phyloP scores from a whole-genome alignment of 2,113 vertebrate genomes.

The Hippocampus mohnikei region DNA sequence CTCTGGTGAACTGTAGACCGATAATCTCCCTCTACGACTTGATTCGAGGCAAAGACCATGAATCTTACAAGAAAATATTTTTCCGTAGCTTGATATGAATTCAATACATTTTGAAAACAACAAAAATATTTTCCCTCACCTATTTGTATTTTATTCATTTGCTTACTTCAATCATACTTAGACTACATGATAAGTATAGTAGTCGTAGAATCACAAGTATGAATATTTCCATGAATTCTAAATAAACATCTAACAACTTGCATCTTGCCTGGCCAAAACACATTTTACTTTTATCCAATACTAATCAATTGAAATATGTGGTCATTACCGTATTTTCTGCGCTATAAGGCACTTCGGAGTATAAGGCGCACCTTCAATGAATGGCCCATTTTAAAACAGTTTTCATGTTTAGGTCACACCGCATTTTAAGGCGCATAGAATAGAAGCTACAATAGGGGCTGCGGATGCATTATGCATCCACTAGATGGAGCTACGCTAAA shows the following conservation, averaged over 20 bases:
- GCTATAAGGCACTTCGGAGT: too few species aligned
- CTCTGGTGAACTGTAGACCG: background rate
- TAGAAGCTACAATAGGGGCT: too few species aligned
- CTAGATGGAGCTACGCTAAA: too few species aligned
- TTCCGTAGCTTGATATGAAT: background rate
- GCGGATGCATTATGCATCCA: too few species aligned
- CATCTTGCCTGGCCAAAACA: background rate
- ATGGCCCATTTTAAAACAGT: too few species aligned
- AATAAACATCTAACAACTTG: background rate
- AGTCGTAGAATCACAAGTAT: too few species aligned
- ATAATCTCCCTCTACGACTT: background rate
- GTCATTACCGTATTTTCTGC: background rate
- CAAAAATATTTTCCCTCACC: background rate
- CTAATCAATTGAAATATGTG: background rate
- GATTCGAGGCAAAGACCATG: background rate
- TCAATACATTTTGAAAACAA: background rate
- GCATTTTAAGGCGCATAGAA: too few species aligned
- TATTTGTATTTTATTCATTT: background rate
- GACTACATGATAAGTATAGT: background rate
- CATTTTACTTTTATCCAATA: background rate
- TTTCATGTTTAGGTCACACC: too few species aligned
- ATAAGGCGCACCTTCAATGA: too few species aligned
- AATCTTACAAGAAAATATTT: background rate
- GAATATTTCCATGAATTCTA: background rate
- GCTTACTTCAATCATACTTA: background rate